Base-by-base conservation (phyloP, 2,888 invertebrate species). In the Eledone cirrhosa region DNA sequence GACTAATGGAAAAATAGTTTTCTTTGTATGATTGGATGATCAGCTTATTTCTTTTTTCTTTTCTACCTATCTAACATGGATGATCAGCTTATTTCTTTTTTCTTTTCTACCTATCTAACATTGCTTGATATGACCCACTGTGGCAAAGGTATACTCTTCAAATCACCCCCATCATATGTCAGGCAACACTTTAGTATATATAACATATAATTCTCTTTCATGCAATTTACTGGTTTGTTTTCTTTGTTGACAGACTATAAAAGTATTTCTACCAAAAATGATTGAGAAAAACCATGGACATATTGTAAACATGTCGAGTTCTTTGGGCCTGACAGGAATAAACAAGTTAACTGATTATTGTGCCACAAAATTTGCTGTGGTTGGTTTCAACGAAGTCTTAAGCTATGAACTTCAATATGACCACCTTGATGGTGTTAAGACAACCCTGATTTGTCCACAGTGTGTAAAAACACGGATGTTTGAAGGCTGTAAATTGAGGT, bases 381-480 rank as follows among this genome's bases (percentile, higher is more conserved):
- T 96, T 80, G 98, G 98, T 0, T 96, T 97, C 88, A 96, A 96
- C 85, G 97, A 98, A 89, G 95, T 97, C 84, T 92, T 98, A 0
- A 93, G 94, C 78, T 86, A 86, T 77, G 89, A 89, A 65, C 78
- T 89, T 22, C 80, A 84, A 31, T 85, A 85, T 67, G 82, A 85
- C 13, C 90, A 90, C 0, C 84, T 89, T 47, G 85, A 93, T 84
- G 94, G 94, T 59, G 94, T 98, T 24, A 93, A 94, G 85, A 96
- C 96, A 0, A 97, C 97, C 0, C 94, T 95, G n/a, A 94, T 98
- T 81, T 97, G 97, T 89, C 98, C 98, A 0, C 97, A 95, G 91
- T 97, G 96, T 90, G 96, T 98, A 83, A 95, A 97, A 89, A 98
- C 98, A 2, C 97, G 97, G 86, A 97, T 98, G 97, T 98, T 98